Evolutionary conservation across 2,113 vertebrate species (phyloP).

Genomic region (Okapia johnstoni): DNA sequence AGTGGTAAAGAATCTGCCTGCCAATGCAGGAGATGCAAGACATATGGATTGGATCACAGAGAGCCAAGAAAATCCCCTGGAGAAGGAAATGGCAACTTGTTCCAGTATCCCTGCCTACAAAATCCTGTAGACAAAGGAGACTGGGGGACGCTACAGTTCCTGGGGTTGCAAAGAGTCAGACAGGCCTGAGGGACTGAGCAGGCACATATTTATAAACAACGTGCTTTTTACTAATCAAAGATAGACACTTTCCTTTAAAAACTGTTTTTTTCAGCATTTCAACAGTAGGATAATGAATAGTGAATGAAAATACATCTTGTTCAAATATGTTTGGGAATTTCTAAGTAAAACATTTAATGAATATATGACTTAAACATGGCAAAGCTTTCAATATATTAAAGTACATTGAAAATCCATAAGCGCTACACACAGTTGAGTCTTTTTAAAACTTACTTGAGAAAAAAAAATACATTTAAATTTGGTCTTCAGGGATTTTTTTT

Average conservation of each 20-base stretch:
- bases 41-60: neutral
- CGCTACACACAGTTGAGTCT: neutral
- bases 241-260: neutral
- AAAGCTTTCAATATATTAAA: neutral
- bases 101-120: neutral
- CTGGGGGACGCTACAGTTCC: neutral
- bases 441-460: neutral
- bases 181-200: neutral
- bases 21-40: neutral
- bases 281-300: neutral
- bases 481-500: neutral
- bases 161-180: accelerated
- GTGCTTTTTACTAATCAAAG: neutral
- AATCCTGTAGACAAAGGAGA: neutral
- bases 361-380: neutral
- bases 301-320: neutral
- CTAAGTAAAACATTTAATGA: neutral
- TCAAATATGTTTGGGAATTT: neutral
- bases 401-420: neutral
- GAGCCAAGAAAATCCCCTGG: neutral
- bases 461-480: neutral
- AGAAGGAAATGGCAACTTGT: neutral
- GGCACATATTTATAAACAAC: neutral
- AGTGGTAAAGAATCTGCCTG: neutral
- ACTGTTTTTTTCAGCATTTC: neutral